Percentiles rank a stretch among this genome's conserved stretches.
These are phyloP conservation scores for Anser brachyrhynchus DNA, from an alignment of 2,113 vertebrate species.

Conservation along the genomic window DNA sequence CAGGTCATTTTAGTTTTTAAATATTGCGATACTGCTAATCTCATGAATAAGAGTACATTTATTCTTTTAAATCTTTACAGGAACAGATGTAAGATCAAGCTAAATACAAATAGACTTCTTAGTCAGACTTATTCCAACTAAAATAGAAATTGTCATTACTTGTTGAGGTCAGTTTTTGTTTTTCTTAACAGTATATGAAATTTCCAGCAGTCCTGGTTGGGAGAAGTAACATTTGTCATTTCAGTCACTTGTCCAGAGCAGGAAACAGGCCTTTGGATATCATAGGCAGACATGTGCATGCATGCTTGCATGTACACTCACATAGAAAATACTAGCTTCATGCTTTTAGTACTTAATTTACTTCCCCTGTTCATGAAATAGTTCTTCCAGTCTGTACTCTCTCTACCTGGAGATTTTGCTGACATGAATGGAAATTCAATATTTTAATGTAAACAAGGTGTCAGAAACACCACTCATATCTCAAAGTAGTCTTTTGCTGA, in stretches of 20 bases:
- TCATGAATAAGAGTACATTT: background rate
- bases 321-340: background rate
- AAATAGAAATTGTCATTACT: background rate
- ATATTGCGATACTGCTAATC: background rate
- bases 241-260: background rate
- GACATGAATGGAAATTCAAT: background rate
- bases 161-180: background rate
- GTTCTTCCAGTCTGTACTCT: background rate
- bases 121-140: background rate
- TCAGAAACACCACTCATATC: background rate
- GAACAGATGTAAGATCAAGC: background rate
- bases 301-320: background rate
- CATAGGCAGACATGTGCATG: fast-evolving
- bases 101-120: background rate
- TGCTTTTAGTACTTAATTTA: background rate
- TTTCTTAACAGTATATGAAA: background rate
- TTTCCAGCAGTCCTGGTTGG: background rate
- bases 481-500: background rate
- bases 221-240: background rate
- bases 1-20: background rate
- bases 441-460: background rate
- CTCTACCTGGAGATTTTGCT: background rate
- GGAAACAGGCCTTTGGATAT: background rate
- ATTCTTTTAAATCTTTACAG: background rate
- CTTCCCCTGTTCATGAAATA: background rate